A percentile compares a stretch with the other conserved stretches of the same genome.
Conservation (phyloP, 1,140 invertebrate genomes). For the Dendroctonus valens region DNA sequence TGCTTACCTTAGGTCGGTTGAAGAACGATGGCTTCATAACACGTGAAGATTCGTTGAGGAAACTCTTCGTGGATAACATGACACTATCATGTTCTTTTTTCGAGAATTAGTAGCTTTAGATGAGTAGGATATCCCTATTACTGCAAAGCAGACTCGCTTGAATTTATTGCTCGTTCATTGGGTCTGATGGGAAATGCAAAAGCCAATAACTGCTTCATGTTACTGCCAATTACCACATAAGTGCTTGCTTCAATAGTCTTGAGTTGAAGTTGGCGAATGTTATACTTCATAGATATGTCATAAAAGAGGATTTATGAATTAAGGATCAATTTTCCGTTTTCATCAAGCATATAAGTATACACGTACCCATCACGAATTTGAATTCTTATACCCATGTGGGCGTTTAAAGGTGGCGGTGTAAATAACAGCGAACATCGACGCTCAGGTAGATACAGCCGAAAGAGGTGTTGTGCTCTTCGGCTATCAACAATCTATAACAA, state of each 20-base stretch:
- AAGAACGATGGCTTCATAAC: slow-evolving; percentile 11
- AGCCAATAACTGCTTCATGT: no score
- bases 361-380: slow-evolving; percentile 7
- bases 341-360: no score
- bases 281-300: no score
- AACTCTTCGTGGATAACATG: slow-evolving; percentile 35
- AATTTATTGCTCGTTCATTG: no score
- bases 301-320: no score
- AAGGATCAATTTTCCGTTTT: no score
- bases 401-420: slow-evolving; percentile 35
- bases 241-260: no score
- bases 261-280: no score
- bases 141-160: not conserved
- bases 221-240: no score
- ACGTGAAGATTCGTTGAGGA: slow-evolving; percentile 8
- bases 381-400: slow-evolving; percentile 33
- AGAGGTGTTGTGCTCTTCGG: slow-evolving; percentile 34
- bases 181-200: no score
- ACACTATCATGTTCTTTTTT: slow-evolving; percentile 36
- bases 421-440: slow-evolving; percentile 28
- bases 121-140: slow-evolving; percentile 37
- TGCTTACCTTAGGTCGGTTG: not conserved
- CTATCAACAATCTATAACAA: slow-evolving; percentile 51
- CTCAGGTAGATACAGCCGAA: slow-evolving; percentile 31
- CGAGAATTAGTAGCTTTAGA: slow-evolving; percentile 33